Evolutionary conservation across 2,888 invertebrate species (phyloP).

Genomic region (Fabriciana adippe): DNA sequence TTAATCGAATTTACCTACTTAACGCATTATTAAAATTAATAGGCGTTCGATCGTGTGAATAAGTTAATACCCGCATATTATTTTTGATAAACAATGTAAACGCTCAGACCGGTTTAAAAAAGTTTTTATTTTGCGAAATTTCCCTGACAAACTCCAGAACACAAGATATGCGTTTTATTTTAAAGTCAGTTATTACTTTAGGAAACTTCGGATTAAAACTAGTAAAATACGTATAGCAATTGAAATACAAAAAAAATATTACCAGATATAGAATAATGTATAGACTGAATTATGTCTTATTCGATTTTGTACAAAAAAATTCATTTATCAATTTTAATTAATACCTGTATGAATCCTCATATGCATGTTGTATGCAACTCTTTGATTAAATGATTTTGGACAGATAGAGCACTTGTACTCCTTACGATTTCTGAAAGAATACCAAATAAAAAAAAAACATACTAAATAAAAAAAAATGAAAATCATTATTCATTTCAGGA

Average conservation of each 20-base stretch:
- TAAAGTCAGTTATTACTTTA: no score
- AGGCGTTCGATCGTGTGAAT: conserved; percentile 30
- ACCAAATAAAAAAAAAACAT: conserved; percentile 17
- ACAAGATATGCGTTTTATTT: no score
- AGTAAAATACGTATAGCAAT: no score
- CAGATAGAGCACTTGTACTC: conserved; percentile 91
- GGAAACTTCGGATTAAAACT: no score
- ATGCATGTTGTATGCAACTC: conserved; percentile 94
- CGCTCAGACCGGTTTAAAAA: not conserved
- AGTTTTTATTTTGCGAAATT: not conserved
- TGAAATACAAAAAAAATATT: no score
- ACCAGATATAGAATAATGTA: no score
- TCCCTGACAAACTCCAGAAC: no score
- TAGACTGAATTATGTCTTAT: not conserved
- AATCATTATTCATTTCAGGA: not conserved
- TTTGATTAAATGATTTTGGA: conserved; percentile 92
- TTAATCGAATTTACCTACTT: conserved; percentile 10
- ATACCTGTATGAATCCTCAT: conserved; percentile 89
- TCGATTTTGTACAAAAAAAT: not conserved
- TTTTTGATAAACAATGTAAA: conserved; percentile 7
- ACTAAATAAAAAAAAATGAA: conserved; percentile 3
- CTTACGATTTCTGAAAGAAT: conserved; percentile 84
- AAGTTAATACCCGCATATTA: conserved; percentile 9
- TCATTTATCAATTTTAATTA: not conserved
- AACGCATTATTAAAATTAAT: conserved; percentile 34